Percentiles rank a stretch among this genome's conserved stretches.
These are phyloP conservation scores for Sylvia atricapilla DNA, from an alignment of 2,113 vertebrate species.

Conservation along the genomic window DNA sequence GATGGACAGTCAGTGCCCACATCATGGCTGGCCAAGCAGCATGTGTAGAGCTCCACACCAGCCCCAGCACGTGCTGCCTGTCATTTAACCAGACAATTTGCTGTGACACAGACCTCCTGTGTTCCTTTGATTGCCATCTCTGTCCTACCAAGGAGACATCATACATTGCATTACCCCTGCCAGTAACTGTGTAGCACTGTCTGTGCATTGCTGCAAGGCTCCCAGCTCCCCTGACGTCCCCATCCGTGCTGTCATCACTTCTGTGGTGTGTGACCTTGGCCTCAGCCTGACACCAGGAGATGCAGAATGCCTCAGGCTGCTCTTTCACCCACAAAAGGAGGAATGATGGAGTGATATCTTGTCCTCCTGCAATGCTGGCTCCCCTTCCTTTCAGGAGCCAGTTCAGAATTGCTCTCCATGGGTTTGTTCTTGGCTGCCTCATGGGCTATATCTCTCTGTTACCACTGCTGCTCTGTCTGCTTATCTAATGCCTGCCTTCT, in stretches of 20 bases:
- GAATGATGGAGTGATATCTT: background rate
- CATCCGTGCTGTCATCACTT: background rate
- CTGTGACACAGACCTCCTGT: background rate
- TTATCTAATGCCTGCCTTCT: background rate
- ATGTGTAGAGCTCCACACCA: background rate
- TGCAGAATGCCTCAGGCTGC: background rate
- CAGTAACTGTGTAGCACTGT: background rate
- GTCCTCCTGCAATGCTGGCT: background rate
- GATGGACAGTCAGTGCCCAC: background rate
- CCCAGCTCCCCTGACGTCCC: background rate
- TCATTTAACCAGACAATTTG: background rate
- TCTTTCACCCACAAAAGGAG: background rate
- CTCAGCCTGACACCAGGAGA: background rate
- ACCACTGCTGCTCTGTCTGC: background rate
- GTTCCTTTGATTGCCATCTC: background rate
- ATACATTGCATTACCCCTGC: background rate
- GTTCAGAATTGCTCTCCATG: slow-evolving; percentile 5
- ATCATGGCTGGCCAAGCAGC: background rate
- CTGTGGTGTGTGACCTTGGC: slow-evolving; percentile 7
- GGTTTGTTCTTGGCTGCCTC: slow-evolving; percentile 22
- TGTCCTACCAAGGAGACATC: background rate
- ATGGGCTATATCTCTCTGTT: background rate
- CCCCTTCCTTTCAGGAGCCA: background rate
- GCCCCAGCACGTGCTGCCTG: background rate
- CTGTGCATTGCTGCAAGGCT: background rate